Percentiles rank a stretch among this genome's conserved stretches.
phyloP scores from a whole-genome alignment of 2,113 vertebrate genomes.

The Nyctibius bracteatus region DNA sequence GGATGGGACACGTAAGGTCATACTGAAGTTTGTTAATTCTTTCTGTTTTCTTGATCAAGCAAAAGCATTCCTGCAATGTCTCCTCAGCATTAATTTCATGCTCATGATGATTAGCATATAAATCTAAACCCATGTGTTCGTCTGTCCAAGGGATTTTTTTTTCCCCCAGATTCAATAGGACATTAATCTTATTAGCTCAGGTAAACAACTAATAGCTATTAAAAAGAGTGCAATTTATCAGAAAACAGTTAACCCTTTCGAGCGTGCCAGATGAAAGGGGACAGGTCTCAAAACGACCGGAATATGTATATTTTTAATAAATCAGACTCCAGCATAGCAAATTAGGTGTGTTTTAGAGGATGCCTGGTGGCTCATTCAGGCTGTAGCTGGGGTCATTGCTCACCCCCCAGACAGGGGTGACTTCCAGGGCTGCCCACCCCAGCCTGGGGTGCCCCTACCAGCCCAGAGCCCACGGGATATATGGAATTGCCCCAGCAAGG shows the following conservation, averaged over 20 bases:
- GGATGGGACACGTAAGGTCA: background rate
- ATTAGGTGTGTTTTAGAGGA: no score
- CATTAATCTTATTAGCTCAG: conserved; percentile 38
- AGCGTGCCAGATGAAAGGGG: background rate
- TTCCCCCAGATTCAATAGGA: background rate
- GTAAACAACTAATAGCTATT: conserved; percentile 38
- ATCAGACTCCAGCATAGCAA: accelerated
- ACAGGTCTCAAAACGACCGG: accelerated
- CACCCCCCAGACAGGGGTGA: background rate
- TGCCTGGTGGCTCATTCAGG: background rate
- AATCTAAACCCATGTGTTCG: conserved; percentile 6
- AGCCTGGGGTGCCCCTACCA: background rate
- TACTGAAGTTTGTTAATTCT: background rate
- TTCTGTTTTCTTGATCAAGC: background rate
- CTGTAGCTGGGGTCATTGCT: background rate
- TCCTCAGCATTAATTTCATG: background rate
- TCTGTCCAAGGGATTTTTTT: background rate
- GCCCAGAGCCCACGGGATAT: accelerated
- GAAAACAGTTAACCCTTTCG: background rate
- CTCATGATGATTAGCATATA: background rate
- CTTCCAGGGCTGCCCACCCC: background rate
- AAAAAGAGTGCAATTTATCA: background rate
- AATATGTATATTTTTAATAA: accelerated
- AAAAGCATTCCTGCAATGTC: background rate
- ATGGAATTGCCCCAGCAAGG: accelerated